Evolutionary conservation across 1,140 invertebrate species (phyloP).

Genomic region (Halesus radiatus): DNA sequence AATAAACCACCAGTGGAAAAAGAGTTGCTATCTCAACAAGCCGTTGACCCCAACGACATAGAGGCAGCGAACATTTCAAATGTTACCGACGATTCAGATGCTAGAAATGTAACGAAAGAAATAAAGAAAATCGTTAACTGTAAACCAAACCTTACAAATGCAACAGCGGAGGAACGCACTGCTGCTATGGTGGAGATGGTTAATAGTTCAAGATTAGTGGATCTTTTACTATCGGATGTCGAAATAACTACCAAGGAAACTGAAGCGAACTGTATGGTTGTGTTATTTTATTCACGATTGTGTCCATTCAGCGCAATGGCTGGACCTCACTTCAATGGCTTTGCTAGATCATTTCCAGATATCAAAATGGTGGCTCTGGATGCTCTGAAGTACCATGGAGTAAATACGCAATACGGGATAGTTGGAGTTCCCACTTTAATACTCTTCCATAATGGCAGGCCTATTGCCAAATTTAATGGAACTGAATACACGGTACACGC

Average conservation of each 20-base stretch:
- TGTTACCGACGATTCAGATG: background rate
- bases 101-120: slow-evolving; percentile 59
- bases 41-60: background rate
- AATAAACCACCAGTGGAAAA: background rate
- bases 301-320: slow-evolving; percentile 92
- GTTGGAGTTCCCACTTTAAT: slow-evolving; percentile 94
- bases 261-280: slow-evolving; percentile 78
- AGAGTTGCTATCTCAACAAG: background rate
- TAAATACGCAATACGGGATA: slow-evolving; percentile 94
- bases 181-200: slow-evolving; percentile 66
- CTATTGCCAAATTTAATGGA: slow-evolving; percentile 89
- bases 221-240: slow-evolving; percentile 62
- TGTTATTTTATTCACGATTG: slow-evolving; percentile 91
- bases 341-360: slow-evolving; percentile 87
- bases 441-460: slow-evolving; percentile 92
- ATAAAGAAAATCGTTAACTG: slow-evolving; percentile 67
- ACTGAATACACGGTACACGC: slow-evolving; percentile 84
- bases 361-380: slow-evolving; percentile 92
- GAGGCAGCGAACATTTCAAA: background rate
- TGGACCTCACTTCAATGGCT: slow-evolving; percentile 91
- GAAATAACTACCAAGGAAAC: slow-evolving; percentile 64
- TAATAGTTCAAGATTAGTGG: slow-evolving; percentile 64
- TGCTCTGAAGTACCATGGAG: slow-evolving; percentile 86
- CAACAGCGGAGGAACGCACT: slow-evolving; percentile 59
- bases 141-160: slow-evolving; percentile 61